Percentiles rank a stretch among this genome's conserved stretches.
These are phyloP conservation scores for Poecilobothrus nobilitatus DNA, from an alignment of 2,888 invertebrate genomes.

Conservation along the genomic window DNA sequence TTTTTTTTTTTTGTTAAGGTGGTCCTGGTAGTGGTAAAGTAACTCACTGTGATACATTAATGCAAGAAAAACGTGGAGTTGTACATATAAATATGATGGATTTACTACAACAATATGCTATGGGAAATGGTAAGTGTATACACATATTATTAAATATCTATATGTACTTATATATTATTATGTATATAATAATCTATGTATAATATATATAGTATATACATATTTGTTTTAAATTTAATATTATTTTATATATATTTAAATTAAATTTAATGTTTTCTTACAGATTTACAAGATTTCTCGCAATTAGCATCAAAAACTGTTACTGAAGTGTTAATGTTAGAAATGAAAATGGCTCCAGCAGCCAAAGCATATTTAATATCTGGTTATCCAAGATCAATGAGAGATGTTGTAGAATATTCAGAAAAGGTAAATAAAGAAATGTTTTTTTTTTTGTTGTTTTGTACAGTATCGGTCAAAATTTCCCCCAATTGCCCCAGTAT, in stretches of 20 bases:
- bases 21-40: slow-evolving; percentile 97
- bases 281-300: slow-evolving; percentile 83
- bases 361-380: slow-evolving; percentile 82
- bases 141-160: neutral
- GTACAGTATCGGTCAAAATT: too few species aligned
- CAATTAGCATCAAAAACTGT: slow-evolving; percentile 78
- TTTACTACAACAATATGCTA: slow-evolving; percentile 77
- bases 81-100: slow-evolving; percentile 90
- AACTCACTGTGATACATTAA: slow-evolving; percentile 88
- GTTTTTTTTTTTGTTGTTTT: too few species aligned
- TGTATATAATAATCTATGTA: neutral
- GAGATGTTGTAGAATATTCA: slow-evolving; percentile 84
- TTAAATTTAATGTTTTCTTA: slow-evolving; percentile 15
- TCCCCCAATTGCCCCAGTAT: too few species aligned
- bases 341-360: slow-evolving; percentile 86
- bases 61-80: slow-evolving; percentile 75
- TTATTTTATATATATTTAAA: too few species aligned
- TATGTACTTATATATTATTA: neutral
- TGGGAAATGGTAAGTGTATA: slow-evolving; percentile 65
- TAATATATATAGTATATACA: too few species aligned
- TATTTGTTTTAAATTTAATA: too few species aligned
- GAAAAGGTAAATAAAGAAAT: slow-evolving; percentile 61
- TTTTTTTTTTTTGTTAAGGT: slow-evolving; percentile 47
- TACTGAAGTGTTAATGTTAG: slow-evolving; percentile 81
- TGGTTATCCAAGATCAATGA: slow-evolving; percentile 84